Conservation (phyloP, 2,888 invertebrate genomes). For the Dioctria linearis region DNA sequence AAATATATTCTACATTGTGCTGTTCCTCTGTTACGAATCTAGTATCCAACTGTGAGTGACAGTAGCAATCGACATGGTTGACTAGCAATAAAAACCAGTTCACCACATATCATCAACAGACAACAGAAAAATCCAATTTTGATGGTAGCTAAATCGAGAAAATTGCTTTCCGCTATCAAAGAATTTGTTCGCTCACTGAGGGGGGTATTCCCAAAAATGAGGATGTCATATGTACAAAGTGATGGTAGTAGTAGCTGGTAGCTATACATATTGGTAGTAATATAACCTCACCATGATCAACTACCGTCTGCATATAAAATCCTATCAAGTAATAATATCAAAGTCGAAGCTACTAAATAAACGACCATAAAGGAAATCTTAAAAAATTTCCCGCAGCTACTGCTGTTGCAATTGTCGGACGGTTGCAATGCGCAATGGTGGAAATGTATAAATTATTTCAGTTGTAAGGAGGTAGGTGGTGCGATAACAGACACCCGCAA, state of each 20-base stretch:
- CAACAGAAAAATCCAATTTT: conserved; percentile 1
- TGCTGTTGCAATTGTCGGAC: background rate
- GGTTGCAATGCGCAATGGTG: background rate
- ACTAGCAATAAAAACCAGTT: conserved; percentile 26
- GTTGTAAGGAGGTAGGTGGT: background rate
- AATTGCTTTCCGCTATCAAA: conserved; percentile 19
- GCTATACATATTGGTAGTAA: too few species aligned
- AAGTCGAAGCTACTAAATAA: too few species aligned
- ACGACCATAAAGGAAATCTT: too few species aligned
- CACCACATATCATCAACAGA: conserved; percentile 47
- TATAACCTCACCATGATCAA: too few species aligned
- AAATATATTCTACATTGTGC: conserved; percentile 59
- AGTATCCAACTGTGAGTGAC: conserved; percentile 56
- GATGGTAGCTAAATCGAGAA: conserved; percentile 12
- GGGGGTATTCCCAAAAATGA: background rate
- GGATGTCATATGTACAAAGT: background rate
- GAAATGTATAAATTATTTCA: background rate
- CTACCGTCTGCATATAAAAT: too few species aligned
- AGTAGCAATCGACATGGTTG: conserved; percentile 47
- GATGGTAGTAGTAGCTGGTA: too few species aligned
- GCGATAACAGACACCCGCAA: background rate
- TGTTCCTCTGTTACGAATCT: conserved; percentile 37
- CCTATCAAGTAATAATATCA: too few species aligned
- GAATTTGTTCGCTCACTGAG: background rate
- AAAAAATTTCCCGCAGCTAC: background rate